Conservation (phyloP, 1,140 invertebrate species). For the Drosophila watanabei region DNA sequence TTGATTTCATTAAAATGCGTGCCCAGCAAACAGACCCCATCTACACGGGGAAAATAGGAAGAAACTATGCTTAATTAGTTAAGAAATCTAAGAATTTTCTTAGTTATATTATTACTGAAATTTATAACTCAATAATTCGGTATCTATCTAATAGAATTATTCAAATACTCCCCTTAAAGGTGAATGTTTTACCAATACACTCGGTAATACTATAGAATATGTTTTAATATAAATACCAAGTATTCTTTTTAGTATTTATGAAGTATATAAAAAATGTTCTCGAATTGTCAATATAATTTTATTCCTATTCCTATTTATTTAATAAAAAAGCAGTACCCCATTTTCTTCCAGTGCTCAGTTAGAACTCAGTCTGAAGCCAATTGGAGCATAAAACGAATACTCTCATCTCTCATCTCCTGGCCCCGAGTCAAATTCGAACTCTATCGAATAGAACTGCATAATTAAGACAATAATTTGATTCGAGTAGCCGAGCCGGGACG, state of each 20-base stretch:
- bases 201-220: too few relatives aligned
- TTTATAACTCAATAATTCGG: too few relatives aligned
- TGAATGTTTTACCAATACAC: too few relatives aligned
- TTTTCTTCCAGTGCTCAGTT: neutral
- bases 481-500: neutral
- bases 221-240: too few relatives aligned
- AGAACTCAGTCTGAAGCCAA: constrained; percentile 21
- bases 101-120: too few relatives aligned
- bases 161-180: too few relatives aligned
- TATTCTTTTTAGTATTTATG: too few relatives aligned
- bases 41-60: neutral
- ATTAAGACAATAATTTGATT: constrained; percentile 50
- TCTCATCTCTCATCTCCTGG: constrained; percentile 36
- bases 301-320: neutral
- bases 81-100: neutral
- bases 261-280: too few relatives aligned
- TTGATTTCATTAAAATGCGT: constrained; percentile 80
- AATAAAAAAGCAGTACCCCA: fast-evolving
- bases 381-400: constrained; percentile 72
- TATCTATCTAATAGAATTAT: too few relatives aligned
- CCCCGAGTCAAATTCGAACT: constrained; percentile 10
- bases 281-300: too few relatives aligned
- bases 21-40: constrained; percentile 30
- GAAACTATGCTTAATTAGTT: neutral
- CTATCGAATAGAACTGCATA: constrained; percentile 18